Conservation (phyloP, 2,797 vertebrate genomes). For the Pteropus rufus region DNA sequence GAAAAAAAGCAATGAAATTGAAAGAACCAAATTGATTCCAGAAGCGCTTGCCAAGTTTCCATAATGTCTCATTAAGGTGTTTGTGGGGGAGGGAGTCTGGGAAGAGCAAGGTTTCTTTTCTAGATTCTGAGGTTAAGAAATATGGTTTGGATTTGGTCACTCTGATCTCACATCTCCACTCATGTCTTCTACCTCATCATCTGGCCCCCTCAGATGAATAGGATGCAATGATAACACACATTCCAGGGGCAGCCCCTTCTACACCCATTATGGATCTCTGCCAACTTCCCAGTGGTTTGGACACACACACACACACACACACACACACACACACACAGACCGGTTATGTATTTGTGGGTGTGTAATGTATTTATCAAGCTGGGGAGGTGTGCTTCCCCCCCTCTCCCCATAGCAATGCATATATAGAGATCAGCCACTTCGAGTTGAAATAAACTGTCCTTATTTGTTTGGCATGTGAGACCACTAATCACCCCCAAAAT, state of each 20-base stretch:
- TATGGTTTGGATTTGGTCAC: background rate
- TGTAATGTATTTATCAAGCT: background rate
- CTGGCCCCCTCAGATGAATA: background rate
- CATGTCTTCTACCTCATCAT: background rate
- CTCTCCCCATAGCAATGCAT: background rate
- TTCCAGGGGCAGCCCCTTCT: background rate
- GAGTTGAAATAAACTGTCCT: background rate
- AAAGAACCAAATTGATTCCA: constrained; percentile 37
- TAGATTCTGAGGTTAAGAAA: background rate
- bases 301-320: background rate
- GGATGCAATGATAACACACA: background rate
- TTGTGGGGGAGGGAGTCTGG: background rate
- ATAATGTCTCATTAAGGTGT: background rate
- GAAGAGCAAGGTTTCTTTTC: background rate
- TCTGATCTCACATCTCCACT: background rate
- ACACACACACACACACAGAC: background rate
- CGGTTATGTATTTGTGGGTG: background rate
- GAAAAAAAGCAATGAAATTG: background rate
- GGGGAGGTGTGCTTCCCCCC: background rate
- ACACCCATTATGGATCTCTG: background rate
- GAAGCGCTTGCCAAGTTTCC: background rate
- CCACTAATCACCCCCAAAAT: background rate
- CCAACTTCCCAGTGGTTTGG: background rate
- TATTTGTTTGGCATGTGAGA: background rate
- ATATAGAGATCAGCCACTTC: background rate